Evolutionary conservation across 92 coral and sea anemone genomes (phyloP), one percentile per base, ranked within the genome.

Genomic region (Epizoanthus fatuus): DNA sequence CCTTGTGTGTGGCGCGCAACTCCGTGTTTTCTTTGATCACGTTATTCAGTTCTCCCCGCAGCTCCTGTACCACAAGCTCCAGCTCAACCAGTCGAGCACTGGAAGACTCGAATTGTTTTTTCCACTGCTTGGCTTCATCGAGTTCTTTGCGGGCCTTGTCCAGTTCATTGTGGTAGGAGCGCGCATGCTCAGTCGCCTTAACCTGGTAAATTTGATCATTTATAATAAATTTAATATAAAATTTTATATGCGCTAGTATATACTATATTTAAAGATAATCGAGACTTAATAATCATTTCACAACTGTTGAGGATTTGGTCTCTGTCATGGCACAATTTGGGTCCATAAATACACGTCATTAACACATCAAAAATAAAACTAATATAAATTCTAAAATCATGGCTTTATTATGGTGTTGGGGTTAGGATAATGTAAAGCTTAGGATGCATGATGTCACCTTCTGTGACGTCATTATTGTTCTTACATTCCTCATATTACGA

Each of bases 111-210:
- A 90, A 97, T 67, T 92, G 94, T 20, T 86, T 86, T 78, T 95
- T 95, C 99, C 99, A 97, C 29, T 85, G 93, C 68, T 93, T 95
- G 4, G 99, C 97, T 0, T 92, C 95, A 14, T 97, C 98, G 57
- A 97, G 91, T 20, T 95, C 99, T 75, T 91, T 88, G 8, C 92
- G 93, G 42, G 90, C 87, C 39, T 94, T 87, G 16, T 87, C 94
- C 70, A 97, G 86, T 60, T 93, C 97, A 29, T 92, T 83, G 10
- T 78, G 87, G 3, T 93, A 89, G 13, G 63, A 89, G 11, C 84
- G 81, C 1, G 94, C 94, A 7, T 88, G 94, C 62, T 69, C 90
- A 58, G 91, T 88, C 75, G 85, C 92, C 79, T 92, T 94, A 3
- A 88, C 81, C 98, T 94, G 69, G 3, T 63, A 63, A 6, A 44